Percentiles rank a stretch among this genome's conserved stretches.
These are phyloP conservation scores for Chymomyza amoena DNA, from an alignment of 2,888 invertebrate species.

Conservation along the genomic window DNA sequence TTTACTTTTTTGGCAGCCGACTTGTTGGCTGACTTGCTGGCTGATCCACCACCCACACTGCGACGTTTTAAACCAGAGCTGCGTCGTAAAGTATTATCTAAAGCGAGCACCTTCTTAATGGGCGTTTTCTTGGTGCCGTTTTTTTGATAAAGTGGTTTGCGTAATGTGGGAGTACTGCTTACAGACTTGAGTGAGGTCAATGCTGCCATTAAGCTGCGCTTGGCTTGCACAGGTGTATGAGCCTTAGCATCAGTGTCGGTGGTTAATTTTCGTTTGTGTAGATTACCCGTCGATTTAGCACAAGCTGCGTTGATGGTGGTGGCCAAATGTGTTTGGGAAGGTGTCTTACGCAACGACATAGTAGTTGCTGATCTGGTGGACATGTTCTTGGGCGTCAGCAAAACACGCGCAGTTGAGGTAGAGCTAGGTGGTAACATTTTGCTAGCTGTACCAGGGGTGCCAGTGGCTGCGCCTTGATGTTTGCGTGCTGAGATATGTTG, in stretches of 20 bases:
- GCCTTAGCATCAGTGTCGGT: constrained; percentile 14
- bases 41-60: constrained; percentile 38
- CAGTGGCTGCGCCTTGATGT: constrained; percentile 35
- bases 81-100: constrained; percentile 67
- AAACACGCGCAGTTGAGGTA: constrained; percentile 55
- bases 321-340: constrained; percentile 56
- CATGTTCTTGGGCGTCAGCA: constrained; percentile 62
- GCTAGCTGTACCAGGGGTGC: constrained; percentile 24
- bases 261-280: constrained; percentile 63
- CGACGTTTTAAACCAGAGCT: constrained; percentile 64
- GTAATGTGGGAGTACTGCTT: constrained; percentile 32
- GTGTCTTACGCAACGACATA: constrained; percentile 61
- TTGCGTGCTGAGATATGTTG: constrained; percentile 79
- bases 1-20: constrained; percentile 31
- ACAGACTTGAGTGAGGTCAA: constrained; percentile 58
- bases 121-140: constrained; percentile 61
- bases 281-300: constrained; percentile 48
- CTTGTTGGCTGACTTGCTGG: constrained; percentile 60
- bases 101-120: constrained; percentile 59
- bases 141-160: constrained; percentile 28
- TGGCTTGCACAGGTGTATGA: constrained; percentile 56
- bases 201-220: constrained; percentile 69
- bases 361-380: constrained; percentile 49
- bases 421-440: constrained; percentile 43
- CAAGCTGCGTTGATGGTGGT: constrained; percentile 6